phyloP scores from a whole-genome alignment of 2,888 invertebrate genomes.

The Platynereis dumerilii region DNA sequence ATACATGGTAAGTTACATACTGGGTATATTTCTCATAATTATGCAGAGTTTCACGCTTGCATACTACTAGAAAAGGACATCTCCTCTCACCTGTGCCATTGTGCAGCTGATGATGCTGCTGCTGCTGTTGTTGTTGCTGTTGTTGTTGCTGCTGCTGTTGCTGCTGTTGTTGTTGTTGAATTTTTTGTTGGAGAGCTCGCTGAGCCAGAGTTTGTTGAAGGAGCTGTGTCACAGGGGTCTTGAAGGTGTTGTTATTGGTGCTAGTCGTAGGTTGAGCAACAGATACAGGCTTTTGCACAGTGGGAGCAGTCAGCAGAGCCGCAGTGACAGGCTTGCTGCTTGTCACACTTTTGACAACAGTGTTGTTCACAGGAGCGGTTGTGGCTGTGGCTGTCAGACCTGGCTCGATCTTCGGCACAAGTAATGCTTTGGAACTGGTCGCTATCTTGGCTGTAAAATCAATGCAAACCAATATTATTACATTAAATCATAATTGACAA shows the following conservation, averaged over 20 bases:
- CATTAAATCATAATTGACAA: too few species aligned
- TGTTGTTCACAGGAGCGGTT: background rate
- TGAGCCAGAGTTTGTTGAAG: slow-evolving; percentile 48
- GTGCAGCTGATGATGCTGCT: background rate
- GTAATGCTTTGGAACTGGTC: background rate
- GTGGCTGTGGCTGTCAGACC: background rate
- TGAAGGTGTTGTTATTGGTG: slow-evolving; percentile 5
- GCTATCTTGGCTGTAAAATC: too few species aligned
- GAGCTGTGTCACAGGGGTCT: slow-evolving; percentile 47
- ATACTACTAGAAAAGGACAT: too few species aligned
- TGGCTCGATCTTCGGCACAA: background rate
- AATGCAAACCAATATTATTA: too few species aligned
- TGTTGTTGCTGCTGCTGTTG: slow-evolving; percentile 11
- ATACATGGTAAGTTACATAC: too few species aligned
- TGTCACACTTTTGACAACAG: background rate
- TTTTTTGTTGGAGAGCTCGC: slow-evolving; percentile 36
- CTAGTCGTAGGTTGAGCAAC: background rate
- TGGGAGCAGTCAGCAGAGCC: background rate
- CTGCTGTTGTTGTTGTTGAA: slow-evolving; percentile 22
- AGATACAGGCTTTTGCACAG: background rate
- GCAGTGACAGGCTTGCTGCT: background rate
- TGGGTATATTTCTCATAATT: too few species aligned
- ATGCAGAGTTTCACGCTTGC: too few species aligned
- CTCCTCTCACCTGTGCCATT: too few species aligned
- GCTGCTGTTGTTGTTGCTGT: slow-evolving; percentile 14